Base-by-base conservation (phyloP, 2,888 invertebrate species). In the Ophion costatus region DNA sequence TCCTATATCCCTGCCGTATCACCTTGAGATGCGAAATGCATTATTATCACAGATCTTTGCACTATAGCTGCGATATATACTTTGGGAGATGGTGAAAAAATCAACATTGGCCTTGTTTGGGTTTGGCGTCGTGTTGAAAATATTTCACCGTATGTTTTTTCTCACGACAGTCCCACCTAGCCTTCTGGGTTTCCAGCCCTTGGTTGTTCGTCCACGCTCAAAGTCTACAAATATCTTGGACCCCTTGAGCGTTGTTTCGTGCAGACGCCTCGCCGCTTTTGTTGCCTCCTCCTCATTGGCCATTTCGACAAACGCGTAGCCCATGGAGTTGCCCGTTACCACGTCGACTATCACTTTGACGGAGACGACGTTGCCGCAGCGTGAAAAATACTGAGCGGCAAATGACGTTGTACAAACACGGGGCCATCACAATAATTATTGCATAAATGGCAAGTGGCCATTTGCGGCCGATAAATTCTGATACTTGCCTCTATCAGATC, bases 231-330 rank as follows among this genome's bases (percentile, higher is more conserved):
- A 95, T 45, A 98, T 94, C 91, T 95, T 95, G 33, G 95, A 94
- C 2, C 96, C 96, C 91, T 97, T 97, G 63, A 98, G 93, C 64
- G 93, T 91, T 79, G 94, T 93, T 89, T 95, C 95, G 88, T 96
- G 94, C 89, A 96, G 95, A 80, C 95, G 94, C 74, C 94, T 94
- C 64, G 96, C 94, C 0, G 97, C 97, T 86, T 94, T 94, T 80
- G 95, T 94, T 7, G 96, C 96, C 77, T 95, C 95, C 17, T 94
- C 93, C 86, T 94, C 94, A 33, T 94, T 95, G 87, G 95, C 95
- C 94, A 95, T 98, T 93, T 98, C 98, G n/a, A 98, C 95, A 93
- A 98, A 98, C 0, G 96, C 98, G 91, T 98, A 98, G 77, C 97
- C 96, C 92, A 96, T 96, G 0, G 98, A 97, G 90, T 95, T 95